Evolutionary conservation across 2,888 invertebrate genomes (phyloP).

Genomic region (Dolichomitus sp.): DNA sequence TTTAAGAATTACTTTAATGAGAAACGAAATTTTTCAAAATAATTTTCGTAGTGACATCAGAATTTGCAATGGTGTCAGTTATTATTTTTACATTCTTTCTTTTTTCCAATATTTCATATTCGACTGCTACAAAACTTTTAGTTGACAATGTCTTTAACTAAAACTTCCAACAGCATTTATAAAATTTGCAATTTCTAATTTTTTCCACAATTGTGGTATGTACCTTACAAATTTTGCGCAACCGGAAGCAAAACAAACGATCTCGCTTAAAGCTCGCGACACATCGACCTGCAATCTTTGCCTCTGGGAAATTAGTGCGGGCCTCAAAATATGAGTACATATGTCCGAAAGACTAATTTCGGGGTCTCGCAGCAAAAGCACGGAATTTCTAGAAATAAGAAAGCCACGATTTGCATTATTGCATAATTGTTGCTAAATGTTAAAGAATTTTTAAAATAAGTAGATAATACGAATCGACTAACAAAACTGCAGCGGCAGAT

Average conservation of each 20-base stretch:
- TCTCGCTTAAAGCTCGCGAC: constrained; percentile 75
- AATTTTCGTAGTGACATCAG: no score
- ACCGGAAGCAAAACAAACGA: constrained; percentile 80
- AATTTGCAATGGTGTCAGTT: no score
- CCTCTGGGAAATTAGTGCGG: constrained; percentile 75
- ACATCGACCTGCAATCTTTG: constrained; percentile 75
- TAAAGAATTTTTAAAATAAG: not conserved
- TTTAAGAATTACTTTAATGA: no score
- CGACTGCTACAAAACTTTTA: no score
- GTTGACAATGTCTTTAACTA: no score
- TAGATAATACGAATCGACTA: constrained; percentile 68
- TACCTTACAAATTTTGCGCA: constrained; percentile 76
- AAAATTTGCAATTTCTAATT: not conserved
- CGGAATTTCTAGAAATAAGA: constrained; percentile 67
- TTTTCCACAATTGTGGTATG: constrained; percentile 13
- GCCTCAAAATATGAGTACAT: constrained; percentile 76
- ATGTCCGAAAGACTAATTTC: constrained; percentile 74
- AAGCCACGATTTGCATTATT: not conserved
- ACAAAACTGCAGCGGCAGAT: constrained; percentile 77
- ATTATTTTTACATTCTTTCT: no score
- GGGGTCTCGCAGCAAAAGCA: constrained; percentile 71
- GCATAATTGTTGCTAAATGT: not conserved
- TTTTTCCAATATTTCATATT: no score
- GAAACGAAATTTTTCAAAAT: no score
- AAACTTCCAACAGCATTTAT: not conserved